phyloP scores from a whole-genome alignment of 1,140 invertebrate genomes.

The Micrasema minimum region DNA sequence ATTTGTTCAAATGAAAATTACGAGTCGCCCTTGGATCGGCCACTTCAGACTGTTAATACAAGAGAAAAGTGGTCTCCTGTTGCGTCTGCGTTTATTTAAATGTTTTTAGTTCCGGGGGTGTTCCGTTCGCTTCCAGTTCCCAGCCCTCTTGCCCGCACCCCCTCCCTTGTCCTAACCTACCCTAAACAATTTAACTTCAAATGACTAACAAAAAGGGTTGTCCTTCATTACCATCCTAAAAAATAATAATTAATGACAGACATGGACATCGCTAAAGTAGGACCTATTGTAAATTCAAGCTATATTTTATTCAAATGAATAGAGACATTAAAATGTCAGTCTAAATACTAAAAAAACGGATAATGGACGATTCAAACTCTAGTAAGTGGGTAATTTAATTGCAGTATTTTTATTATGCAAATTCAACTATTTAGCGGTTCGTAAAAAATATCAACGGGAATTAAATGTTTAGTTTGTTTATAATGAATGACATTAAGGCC shows the following conservation, averaged over 20 bases:
- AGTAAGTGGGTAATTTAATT: not conserved
- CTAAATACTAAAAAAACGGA: not conserved
- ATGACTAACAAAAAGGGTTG: conserved; percentile 35
- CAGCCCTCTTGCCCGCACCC: too few species aligned
- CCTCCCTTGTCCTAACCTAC: conserved; percentile 8
- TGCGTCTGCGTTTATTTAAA: conserved; percentile 52
- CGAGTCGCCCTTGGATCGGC: not conserved
- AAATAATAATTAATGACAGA: conserved; percentile 50
- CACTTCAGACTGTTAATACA: conserved; percentile 28
- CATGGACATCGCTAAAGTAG: conserved; percentile 44
- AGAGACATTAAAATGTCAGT: not conserved
- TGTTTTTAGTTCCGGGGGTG: conserved; percentile 44
- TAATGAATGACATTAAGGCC: too few species aligned
- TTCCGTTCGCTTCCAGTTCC: conserved; percentile 25
- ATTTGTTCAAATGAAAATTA: too few species aligned
- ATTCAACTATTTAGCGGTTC: not conserved
- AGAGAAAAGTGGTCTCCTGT: conserved; percentile 51
- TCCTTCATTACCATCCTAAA: not conserved
- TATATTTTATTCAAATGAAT: conserved; percentile 40
- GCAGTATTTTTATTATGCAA: not conserved
- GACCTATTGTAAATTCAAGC: conserved; percentile 23
- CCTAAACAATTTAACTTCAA: not conserved
- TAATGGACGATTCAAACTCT: conserved; percentile 14
- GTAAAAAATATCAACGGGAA: not conserved
- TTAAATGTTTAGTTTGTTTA: too few species aligned